These are phyloP conservation scores for Strigamia transsilvanica DNA, from an alignment of 2,888 invertebrate species.

Conservation along the genomic window DNA sequence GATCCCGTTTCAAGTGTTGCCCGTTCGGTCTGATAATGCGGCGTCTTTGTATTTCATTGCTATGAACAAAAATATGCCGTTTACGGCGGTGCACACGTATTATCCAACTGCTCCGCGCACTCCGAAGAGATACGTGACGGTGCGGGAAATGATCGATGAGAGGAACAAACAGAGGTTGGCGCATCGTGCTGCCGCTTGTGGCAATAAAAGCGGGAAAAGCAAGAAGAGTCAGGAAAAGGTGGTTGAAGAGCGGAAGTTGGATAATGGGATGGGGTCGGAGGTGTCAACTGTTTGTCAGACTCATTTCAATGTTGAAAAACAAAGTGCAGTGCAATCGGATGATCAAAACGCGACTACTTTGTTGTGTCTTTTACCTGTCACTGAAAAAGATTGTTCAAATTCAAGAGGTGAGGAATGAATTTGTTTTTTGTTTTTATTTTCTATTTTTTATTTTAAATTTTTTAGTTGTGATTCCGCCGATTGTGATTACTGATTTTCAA, in stretches of 20 bases:
- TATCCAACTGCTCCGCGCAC: neutral
- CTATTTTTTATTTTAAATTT: neutral
- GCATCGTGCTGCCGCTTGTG: too few species aligned
- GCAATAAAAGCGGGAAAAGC: too few species aligned
- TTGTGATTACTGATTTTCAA: neutral
- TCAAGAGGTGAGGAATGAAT: neutral
- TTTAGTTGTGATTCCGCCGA: neutral
- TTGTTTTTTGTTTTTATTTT: neutral
- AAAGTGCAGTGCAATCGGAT: neutral
- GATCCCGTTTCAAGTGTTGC: neutral
- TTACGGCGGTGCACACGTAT: neutral
- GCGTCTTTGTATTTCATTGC: neutral
- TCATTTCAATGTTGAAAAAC: neutral
- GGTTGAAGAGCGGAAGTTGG: neutral
- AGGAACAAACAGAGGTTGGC: neutral
- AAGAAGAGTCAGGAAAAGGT: too few species aligned
- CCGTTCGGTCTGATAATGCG: neutral
- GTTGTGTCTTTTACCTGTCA: neutral
- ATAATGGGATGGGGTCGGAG: neutral
- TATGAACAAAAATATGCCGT: neutral
- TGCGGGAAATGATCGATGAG: neutral
- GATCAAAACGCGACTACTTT: neutral
- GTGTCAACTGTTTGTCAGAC: neutral
- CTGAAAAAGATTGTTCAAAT: neutral
- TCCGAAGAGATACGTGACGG: neutral